These are phyloP conservation scores for Hyles vespertilio DNA, from an alignment of 1,140 invertebrate genomes.

Conservation along the genomic window DNA sequence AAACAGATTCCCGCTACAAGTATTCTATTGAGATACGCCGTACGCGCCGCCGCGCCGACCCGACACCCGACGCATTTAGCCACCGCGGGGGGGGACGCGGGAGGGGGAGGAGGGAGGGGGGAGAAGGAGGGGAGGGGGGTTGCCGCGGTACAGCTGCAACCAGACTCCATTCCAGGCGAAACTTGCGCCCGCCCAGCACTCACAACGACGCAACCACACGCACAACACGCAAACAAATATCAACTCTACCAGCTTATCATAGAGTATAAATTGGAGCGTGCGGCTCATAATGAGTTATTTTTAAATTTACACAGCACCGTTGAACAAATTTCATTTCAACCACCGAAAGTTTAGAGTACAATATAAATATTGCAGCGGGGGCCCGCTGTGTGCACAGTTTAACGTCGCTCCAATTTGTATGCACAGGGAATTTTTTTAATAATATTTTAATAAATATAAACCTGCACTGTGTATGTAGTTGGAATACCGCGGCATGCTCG, in stretches of 20 bases:
- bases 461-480: constrained; percentile 21
- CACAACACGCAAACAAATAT: constrained; percentile 4
- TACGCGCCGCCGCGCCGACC: constrained; percentile 27
- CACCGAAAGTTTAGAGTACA: constrained; percentile 67
- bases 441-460: no score
- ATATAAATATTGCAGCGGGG: constrained; percentile 54
- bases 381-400: constrained; percentile 38
- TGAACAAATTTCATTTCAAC: constrained; percentile 69
- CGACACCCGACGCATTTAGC: constrained; percentile 22
- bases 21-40: constrained; percentile 41
- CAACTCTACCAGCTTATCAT: constrained; percentile 3
- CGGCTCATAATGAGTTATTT: constrained; percentile 36
- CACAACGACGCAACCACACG: constrained; percentile 23
- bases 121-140: constrained; percentile 18
- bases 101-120: constrained; percentile 4
- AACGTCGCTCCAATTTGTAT: constrained; percentile 7
- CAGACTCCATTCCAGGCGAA: constrained; percentile 59
- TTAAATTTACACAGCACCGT: constrained; percentile 45
- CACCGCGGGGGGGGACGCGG: constrained; percentile 32
- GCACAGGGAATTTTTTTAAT: no score
- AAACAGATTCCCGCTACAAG: constrained; percentile 20
- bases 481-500: constrained; percentile 33
- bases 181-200: constrained; percentile 23
- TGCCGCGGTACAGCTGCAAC: constrained; percentile 41
- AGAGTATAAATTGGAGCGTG: constrained; percentile 20